These are phyloP conservation scores for Dryadula phaetusa DNA, from an alignment of 2,888 invertebrate species.

Conservation along the genomic window DNA sequence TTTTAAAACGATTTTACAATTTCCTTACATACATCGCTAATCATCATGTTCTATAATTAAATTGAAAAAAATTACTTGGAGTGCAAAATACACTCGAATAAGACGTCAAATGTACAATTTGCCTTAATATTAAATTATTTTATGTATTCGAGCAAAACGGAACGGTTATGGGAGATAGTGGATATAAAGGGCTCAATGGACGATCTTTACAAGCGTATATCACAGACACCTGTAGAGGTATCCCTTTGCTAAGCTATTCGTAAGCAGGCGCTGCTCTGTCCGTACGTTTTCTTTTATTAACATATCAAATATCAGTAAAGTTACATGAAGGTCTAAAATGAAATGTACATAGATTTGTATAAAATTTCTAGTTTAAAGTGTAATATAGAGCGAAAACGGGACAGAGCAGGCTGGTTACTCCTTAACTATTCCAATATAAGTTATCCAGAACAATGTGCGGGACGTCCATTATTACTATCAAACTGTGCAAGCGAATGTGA, in stretches of 20 bases:
- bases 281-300: conserved; percentile 29
- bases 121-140: conserved; percentile 43
- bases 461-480: conserved; percentile 32
- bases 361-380: conserved; percentile 26
- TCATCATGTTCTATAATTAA: conserved; percentile 50
- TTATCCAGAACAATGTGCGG: conserved; percentile 81
- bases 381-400: conserved; percentile 37
- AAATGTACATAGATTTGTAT: conserved; percentile 25
- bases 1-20: conserved; percentile 47
- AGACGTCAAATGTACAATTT: conserved; percentile 47
- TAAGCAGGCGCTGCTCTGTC: conserved; percentile 54
- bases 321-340: conserved; percentile 14
- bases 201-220: conserved; percentile 82
- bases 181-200: conserved; percentile 62
- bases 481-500: conserved; percentile 43
- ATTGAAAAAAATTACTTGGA: conserved; percentile 50
- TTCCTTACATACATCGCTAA: conserved; percentile 49
- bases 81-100: conserved; percentile 51
- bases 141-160: conserved; percentile 46
- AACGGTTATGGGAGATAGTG: conserved; percentile 44
- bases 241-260: conserved; percentile 67
- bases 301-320: conserved; percentile 14
- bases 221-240: conserved; percentile 69
- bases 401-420: conserved; percentile 57
- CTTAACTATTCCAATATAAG: conserved; percentile 77